Conservation (phyloP, 2,797 vertebrate genomes). For the Tokudaia muenninki region DNA sequence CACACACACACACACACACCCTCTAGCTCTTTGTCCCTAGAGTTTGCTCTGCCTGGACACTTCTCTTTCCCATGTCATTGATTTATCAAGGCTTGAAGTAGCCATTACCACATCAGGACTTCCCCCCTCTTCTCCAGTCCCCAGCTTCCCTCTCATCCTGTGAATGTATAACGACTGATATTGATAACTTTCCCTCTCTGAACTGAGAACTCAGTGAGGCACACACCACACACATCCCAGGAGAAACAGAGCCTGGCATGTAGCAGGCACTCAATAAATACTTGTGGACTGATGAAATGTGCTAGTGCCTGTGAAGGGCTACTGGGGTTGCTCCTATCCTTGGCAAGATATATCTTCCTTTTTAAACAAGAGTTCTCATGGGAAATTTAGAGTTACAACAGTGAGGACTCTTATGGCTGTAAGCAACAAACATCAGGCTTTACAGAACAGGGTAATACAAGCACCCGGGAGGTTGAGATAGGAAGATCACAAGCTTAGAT, state of each 20-base stretch:
- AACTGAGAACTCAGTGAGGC: not conserved
- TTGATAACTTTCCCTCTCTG: not conserved
- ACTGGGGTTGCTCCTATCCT: not conserved
- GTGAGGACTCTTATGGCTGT: not conserved
- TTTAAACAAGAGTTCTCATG: not conserved
- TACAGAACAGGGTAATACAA: too few species aligned
- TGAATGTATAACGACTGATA: not conserved
- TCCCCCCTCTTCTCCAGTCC: too few species aligned
- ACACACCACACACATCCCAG: not conserved
- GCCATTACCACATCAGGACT: not conserved
- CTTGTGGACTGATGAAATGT: not conserved
- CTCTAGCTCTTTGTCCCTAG: not conserved
- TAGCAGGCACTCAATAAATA: not conserved
- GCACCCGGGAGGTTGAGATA: not conserved
- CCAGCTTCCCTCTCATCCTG: not conserved
- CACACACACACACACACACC: not conserved
- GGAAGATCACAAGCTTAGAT: not conserved
- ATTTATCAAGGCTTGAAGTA: not conserved
- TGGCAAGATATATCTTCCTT: not conserved
- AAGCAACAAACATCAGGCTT: not conserved
- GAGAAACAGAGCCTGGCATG: not conserved
- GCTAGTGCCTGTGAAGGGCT: not conserved
- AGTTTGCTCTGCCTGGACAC: not conserved
- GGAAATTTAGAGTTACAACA: not conserved
- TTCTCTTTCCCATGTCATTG: not conserved